phyloP scores from a whole-genome alignment of 1,140 invertebrate genomes.

The Latrodectus geometricus region DNA sequence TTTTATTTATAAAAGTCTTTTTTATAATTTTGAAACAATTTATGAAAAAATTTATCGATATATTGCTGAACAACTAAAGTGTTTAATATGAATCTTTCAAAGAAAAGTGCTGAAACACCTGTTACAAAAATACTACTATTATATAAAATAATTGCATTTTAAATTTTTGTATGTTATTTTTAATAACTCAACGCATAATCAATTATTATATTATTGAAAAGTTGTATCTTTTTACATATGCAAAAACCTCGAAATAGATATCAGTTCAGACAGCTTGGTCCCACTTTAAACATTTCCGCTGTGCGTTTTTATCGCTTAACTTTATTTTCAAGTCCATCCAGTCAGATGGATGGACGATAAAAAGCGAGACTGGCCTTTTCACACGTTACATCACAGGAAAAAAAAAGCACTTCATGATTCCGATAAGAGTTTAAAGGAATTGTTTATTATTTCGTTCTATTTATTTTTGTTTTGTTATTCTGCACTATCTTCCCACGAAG shows the following conservation, averaged over 20 bases:
- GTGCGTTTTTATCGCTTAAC: not conserved
- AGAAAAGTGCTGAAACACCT: no score
- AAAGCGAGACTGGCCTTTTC: not conserved
- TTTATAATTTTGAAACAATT: no score
- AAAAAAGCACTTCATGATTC: not conserved
- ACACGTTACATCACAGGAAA: not conserved
- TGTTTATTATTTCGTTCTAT: slow-evolving; percentile 12
- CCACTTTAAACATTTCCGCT: not conserved
- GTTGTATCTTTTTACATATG: not conserved
- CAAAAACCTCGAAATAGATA: not conserved
- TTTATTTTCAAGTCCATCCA: not conserved
- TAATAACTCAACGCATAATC: no score
- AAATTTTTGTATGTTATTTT: no score
- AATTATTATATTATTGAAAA: no score
- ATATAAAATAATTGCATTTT: no score
- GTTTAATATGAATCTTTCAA: no score
- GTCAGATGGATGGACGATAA: not conserved
- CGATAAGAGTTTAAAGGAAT: not conserved
- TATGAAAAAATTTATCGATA: no score
- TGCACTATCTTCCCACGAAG: not conserved
- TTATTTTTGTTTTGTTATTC: not conserved
- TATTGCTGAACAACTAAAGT: no score
- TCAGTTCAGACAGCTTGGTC: not conserved
- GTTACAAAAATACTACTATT: no score
- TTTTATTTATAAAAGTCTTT: no score